These are phyloP conservation scores for Hydrotaea cyrtoneurina DNA, from an alignment of 2,888 invertebrate species.

Conservation along the genomic window DNA sequence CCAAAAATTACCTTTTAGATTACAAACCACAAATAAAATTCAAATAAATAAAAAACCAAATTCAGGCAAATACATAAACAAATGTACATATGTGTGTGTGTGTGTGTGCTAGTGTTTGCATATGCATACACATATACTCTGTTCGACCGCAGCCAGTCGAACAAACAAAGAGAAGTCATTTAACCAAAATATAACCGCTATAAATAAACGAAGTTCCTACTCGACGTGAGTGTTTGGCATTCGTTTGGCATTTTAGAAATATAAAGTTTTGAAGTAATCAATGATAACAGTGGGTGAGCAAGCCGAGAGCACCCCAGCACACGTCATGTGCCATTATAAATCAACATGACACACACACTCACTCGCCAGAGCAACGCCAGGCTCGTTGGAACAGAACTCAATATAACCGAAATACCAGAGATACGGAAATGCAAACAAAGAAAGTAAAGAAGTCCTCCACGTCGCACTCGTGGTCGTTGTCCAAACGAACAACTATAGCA, in stretches of 20 bases:
- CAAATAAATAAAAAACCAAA: slow-evolving; percentile 1
- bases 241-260: slow-evolving; percentile 29
- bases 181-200: slow-evolving; percentile 50
- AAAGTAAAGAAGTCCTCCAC: slow-evolving; percentile 10
- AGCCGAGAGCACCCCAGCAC: slow-evolving; percentile 38
- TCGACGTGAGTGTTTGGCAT: slow-evolving; percentile 6
- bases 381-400: slow-evolving; percentile 22
- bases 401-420: neutral
- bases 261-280: slow-evolving; percentile 55
- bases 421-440: slow-evolving; percentile 1
- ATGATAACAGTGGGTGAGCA: slow-evolving; percentile 61
- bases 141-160: neutral
- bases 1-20: slow-evolving; percentile 55
- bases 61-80: neutral
- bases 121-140: neutral
- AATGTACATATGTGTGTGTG: neutral
- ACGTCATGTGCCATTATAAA: slow-evolving; percentile 63
- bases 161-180: slow-evolving; percentile 25
- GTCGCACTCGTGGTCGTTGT: neutral
- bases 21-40: slow-evolving; percentile 55
- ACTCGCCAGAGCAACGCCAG: neutral
- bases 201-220: slow-evolving; percentile 48
- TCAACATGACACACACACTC: slow-evolving; percentile 53
- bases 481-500: neutral
- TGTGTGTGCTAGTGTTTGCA: too few relatives aligned